phyloP scores from a whole-genome alignment of 2,797 vertebrate genomes.

The Coranthus polyacanthus region DNA sequence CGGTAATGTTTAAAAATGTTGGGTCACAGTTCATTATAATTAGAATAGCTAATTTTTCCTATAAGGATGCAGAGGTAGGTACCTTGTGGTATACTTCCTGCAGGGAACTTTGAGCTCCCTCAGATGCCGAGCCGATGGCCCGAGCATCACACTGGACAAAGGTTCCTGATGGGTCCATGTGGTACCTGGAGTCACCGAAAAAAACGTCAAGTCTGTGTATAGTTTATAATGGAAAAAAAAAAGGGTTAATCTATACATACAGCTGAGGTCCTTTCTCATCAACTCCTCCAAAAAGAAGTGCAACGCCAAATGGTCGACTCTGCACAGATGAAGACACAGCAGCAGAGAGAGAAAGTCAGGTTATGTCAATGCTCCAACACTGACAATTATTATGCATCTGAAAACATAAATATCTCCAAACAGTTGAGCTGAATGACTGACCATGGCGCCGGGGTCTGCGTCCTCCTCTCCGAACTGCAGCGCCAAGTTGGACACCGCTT shows the following conservation, averaged over 20 bases:
- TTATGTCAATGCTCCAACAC: background rate
- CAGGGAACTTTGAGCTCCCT: slow-evolving; percentile 97
- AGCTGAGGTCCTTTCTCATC: slow-evolving; percentile 99
- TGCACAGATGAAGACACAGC: slow-evolving; percentile 59
- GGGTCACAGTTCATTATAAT: background rate
- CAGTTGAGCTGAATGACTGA: slow-evolving; percentile 38
- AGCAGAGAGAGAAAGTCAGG: background rate
- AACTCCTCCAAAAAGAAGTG: slow-evolving; percentile 95
- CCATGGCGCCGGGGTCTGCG: slow-evolving; percentile 98
- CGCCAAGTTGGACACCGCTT: slow-evolving; percentile 97
- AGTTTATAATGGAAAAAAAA: too few species aligned
- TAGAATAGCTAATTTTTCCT: background rate
- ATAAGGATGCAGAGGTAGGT: slow-evolving; percentile 1
- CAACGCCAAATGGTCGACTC: slow-evolving; percentile 98
- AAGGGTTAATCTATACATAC: slow-evolving; percentile 85
- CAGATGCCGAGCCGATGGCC: slow-evolving; percentile 97
- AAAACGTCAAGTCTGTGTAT: background rate
- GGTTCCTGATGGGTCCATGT: slow-evolving; percentile 99
- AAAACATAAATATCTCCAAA: background rate
- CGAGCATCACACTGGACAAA: slow-evolving; percentile 98
- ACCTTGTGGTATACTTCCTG: slow-evolving; percentile 99
- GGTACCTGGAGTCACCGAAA: slow-evolving; percentile 86
- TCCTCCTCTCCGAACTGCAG: slow-evolving; percentile 99
- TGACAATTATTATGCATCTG: background rate
- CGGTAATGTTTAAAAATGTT: background rate